Conservation (phyloP, 2,888 invertebrate species). For the Caenorhabditis becei region DNA sequence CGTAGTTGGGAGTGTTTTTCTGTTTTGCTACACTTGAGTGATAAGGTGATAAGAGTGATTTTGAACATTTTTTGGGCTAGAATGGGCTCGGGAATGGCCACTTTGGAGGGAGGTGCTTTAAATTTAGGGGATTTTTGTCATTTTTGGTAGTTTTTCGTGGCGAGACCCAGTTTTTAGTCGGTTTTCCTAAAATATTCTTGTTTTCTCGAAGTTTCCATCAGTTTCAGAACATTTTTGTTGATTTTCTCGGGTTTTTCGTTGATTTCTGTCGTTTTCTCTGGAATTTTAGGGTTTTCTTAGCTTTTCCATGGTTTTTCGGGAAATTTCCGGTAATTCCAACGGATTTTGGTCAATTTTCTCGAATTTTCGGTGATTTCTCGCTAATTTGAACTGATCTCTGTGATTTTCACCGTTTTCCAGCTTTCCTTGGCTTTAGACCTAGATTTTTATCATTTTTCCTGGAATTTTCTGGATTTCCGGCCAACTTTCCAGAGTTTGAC, state of each 20-base stretch:
- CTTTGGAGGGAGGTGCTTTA: too few species aligned
- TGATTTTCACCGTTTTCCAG: background rate
- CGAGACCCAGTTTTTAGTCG: too few species aligned
- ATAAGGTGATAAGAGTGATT: background rate
- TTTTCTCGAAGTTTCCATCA: too few species aligned
- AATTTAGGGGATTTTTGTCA: too few species aligned
- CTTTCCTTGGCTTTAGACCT: too few species aligned
- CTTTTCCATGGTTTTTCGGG: background rate
- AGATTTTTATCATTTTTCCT: background rate
- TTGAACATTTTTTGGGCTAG: constrained; percentile 12
- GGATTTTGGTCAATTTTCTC: too few species aligned
- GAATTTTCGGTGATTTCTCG: too few species aligned
- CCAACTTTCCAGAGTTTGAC: background rate
- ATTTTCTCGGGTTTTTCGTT: constrained; percentile 7
- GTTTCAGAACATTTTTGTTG: background rate
- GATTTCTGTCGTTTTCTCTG: background rate
- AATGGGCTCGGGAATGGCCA: too few species aligned
- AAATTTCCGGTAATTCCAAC: background rate
- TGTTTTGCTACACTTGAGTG: background rate
- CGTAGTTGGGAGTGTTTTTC: background rate
- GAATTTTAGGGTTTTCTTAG: too few species aligned
- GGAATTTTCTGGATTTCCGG: background rate
- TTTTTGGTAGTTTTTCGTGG: background rate
- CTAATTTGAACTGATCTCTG: background rate
- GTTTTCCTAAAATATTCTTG: too few species aligned